Conservation (phyloP, 2,797 vertebrate genomes). For the Paramormyrops hopkinsi region DNA sequence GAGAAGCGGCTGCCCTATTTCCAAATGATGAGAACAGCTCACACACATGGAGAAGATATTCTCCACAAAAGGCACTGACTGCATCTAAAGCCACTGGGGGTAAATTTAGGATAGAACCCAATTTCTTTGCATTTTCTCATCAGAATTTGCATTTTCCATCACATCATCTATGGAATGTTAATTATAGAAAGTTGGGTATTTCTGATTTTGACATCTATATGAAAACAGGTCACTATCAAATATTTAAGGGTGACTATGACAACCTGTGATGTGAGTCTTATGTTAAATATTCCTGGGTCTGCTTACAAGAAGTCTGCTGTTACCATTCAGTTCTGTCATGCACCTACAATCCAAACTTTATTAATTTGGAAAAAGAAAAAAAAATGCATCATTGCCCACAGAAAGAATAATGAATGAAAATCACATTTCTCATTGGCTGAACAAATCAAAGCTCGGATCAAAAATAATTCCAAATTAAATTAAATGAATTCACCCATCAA, state of each 20-base stretch:
- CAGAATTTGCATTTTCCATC: neutral
- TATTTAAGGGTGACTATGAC: neutral
- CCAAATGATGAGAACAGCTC: neutral
- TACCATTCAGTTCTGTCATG: neutral
- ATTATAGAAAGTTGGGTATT: neutral
- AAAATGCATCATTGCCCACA: constrained; percentile 9
- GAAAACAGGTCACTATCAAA: neutral
- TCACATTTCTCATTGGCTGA: constrained; percentile 8
- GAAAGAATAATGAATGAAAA: constrained; percentile 11
- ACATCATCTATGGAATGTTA: neutral
- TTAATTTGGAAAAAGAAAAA: neutral
- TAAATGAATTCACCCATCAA: constrained; percentile 14
- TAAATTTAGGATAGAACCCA: neutral
- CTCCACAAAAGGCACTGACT: neutral
- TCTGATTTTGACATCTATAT: neutral
- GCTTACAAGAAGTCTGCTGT: neutral
- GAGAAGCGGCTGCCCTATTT: neutral
- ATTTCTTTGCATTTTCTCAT: neutral
- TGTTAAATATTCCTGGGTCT: neutral
- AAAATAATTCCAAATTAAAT: constrained; percentile 9
- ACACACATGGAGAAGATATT: neutral
- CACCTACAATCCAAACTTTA: constrained; percentile 1
- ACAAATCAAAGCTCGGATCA: constrained; percentile 12
- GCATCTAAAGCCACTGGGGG: neutral
- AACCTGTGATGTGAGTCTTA: neutral